Base-by-base conservation (phyloP, 2,888 invertebrate species). In the Herminia tarsipennalis region DNA sequence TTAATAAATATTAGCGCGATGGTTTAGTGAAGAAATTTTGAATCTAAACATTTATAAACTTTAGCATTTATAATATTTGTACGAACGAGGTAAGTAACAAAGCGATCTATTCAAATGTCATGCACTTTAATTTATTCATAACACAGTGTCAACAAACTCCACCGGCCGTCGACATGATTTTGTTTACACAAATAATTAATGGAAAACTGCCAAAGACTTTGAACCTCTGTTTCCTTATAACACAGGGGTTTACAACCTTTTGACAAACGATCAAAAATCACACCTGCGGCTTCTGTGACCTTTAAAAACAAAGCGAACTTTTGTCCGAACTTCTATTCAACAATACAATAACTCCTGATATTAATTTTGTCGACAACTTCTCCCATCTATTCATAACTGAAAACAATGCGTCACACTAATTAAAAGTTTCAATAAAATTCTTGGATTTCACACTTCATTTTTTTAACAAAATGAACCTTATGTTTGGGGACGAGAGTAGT, bases 341-440 rank as follows among this genome's bases (percentile, higher is more conserved):
- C 25, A 29, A 35, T 6, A 13, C 10, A 25, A 32, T 25, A 9
- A 32, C 13, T 12, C 21, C 8, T 10, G 25, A 25, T 37, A 36
- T 36, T 18, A 24, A 24, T 25, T 20, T 2, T 8, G 12, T 6
- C 12, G 17, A 30, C 9, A 34, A 9, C 16, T 33, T 45, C 24
- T 21, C 24, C 32, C 59, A 56, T 57, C 56, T 50, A 59, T 65
- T 68, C 64, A 66, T 44, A 33, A 50, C 29, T 24, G 10, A 39
- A 60, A 61, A 76, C 68, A 71, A 75, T 65, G 45, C 55, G 56
- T 62, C 61, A 54, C 53, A 60, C 57, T 68, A 70, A 77, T 77
- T 76, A 76, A 77, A 78, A 74, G 56, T 68, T 67, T 64, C 60
- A 65, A 64, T 61, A 60, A 68, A 66, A 55, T 51, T 22, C 43